phyloP scores from a whole-genome alignment of 2,113 vertebrate genomes.

The Takifugu bimaculatus region DNA sequence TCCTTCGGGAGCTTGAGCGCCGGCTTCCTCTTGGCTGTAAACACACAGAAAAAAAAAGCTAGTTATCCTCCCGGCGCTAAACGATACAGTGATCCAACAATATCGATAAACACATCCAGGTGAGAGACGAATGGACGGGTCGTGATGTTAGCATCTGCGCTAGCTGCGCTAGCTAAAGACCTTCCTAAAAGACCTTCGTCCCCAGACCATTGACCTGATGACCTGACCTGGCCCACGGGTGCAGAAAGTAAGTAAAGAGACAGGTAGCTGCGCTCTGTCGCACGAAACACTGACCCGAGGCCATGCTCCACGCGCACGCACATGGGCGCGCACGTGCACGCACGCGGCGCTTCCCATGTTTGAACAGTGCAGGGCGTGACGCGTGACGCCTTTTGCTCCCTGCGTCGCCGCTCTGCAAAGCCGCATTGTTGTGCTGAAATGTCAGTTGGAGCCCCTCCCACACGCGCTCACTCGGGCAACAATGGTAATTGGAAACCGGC shows the following conservation, averaged over 20 bases:
- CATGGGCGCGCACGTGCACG: conserved; percentile 10
- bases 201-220: no score
- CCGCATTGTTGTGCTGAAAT: conserved; percentile 63
- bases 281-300: not conserved
- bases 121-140: no score
- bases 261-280: not conserved
- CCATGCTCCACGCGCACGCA: not conserved
- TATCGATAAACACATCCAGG: no score
- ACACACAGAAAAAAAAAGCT: conserved; percentile 31
- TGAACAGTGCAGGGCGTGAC: conserved; percentile 41
- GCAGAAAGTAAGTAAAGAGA: not conserved
- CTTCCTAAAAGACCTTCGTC: no score
- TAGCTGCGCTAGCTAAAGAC: no score
- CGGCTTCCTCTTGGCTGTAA: conserved; percentile 86
- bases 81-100: no score
- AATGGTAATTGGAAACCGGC: conserved; percentile 58
- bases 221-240: not conserved
- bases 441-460: conserved; percentile 57
- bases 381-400: conserved; percentile 26
- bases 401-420: conserved; percentile 43
- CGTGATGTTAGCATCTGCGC: no score
- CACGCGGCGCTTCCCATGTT: conserved; percentile 3
- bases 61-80: not conserved
- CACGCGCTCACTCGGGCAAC: conserved; percentile 57
- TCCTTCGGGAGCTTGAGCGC: conserved; percentile 87